Base-by-base conservation (phyloP, 2,888 invertebrate species). In the Sarcophaga rosellei region DNA sequence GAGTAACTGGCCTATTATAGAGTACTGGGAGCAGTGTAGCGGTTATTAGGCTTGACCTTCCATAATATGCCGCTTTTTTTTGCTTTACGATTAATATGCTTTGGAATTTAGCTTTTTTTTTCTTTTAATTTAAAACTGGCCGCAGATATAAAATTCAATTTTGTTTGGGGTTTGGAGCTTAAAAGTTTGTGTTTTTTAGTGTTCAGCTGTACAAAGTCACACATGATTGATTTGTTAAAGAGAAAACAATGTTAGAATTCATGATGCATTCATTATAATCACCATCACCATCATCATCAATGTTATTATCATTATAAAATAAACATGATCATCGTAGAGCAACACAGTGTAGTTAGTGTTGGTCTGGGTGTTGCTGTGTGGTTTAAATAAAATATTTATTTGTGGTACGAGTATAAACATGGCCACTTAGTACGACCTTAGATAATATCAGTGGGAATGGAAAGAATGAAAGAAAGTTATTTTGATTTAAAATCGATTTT, bases 391-490 rank as follows among this genome's bases (percentile, higher is more conserved):
- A 53, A 15, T 53, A 17, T 53, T 15, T 53, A 63, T 53, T 70
- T 79, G 70, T 80, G 70, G 70, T 61, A n/a, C n/a, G n/a, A n/a
- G n/a, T n/a, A 75, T 79, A 57, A 57, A 69, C 20, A n/a, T 53
- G 53, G 12, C 15, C 17, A 10, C 53, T 53, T 53, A 5, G 4
- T 53, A 44, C 73, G 65, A 81, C 73, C 78, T 85, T 85, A 85
- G 82, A 85, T 82, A 79, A 85, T 76, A 82, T 79, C 82, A 82
- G n/a, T 85, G 85, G 85, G 85, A 85, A 85, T 82, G 66, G 35
- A 35, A 79, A 82, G 85, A 85, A 82, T 0, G 35, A 35, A 79
- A 82, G 85, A 85, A 82, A 85, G 85, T 82, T 82, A 82, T 85
- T n/a, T n/a, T 82, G 79, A 45, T 62, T 85, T 72, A 85, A 75